phyloP scores from a whole-genome alignment of 2,888 invertebrate genomes.

The Drosophila meridionalis region DNA sequence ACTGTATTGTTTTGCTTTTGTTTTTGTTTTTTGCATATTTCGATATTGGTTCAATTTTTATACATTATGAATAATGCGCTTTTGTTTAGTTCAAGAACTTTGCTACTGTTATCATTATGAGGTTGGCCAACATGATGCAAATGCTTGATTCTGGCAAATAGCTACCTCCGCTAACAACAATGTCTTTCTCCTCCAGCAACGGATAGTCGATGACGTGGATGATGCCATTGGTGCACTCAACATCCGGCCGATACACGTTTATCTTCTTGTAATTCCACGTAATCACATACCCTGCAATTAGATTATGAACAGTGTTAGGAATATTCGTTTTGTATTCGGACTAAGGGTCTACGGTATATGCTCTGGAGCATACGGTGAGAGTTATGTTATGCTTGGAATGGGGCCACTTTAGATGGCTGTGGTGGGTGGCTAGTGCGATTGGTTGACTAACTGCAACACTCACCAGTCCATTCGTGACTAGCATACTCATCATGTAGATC shows the following conservation, averaged over 20 bases:
- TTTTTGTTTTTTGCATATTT: constrained; percentile 43
- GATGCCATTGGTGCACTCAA: constrained; percentile 97
- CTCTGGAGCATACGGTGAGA: constrained; percentile 23
- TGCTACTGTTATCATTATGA: constrained; percentile 84
- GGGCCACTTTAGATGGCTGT: constrained; percentile 38
- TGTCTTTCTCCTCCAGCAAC: constrained; percentile 93
- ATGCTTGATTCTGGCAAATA: constrained; percentile 83
- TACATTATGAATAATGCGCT: constrained; percentile 67
- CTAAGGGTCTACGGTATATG: constrained; percentile 9
- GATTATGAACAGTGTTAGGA: not conserved
- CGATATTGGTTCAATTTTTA: constrained; percentile 45
- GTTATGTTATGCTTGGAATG: constrained; percentile 45
- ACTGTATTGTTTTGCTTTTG: constrained; percentile 61
- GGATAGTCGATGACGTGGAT: constrained; percentile 97
- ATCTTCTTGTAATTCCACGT: constrained; percentile 94
- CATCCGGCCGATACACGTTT: constrained; percentile 94
- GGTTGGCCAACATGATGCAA: constrained; percentile 84
- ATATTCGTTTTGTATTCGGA: not conserved
- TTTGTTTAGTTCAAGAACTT: constrained; percentile 81
- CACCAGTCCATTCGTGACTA: constrained; percentile 85
- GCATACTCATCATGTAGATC: constrained; percentile 84
- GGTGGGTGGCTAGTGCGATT: constrained; percentile 60
- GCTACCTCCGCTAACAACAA: constrained; percentile 87
- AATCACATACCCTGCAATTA: constrained; percentile 90
- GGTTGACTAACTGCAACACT: constrained; percentile 76